Evolutionary conservation across 2,113 vertebrate genomes (phyloP).

Genomic region (Petrocephalus microphthalmus): DNA sequence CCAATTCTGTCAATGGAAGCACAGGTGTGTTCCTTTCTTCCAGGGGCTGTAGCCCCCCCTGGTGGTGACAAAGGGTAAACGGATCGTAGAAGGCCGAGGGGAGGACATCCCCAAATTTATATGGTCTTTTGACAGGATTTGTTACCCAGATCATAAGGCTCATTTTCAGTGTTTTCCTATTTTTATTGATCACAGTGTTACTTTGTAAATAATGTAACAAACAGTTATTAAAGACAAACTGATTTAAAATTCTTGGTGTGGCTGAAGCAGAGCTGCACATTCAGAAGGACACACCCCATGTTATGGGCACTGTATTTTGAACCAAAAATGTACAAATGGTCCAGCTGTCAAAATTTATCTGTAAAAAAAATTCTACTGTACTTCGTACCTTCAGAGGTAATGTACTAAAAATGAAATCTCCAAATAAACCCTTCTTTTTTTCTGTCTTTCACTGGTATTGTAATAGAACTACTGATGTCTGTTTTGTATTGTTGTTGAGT

Average conservation of each 20-base stretch:
- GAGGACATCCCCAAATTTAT: neutral
- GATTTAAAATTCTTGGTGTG: constrained; percentile 53
- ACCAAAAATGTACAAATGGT: constrained; percentile 61
- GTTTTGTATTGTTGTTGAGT: constrained; percentile 82
- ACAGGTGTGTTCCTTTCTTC: neutral
- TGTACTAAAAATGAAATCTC: constrained; percentile 55
- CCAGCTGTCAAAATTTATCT: constrained; percentile 61
- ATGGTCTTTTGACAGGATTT: neutral
- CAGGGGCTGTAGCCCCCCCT: constrained; percentile 4
- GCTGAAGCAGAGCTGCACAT: constrained; percentile 47
- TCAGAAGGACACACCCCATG: constrained; percentile 46
- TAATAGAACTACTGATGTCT: constrained; percentile 76
- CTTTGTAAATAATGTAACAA: constrained; percentile 65
- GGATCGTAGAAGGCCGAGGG: neutral
- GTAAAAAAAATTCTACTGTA: constrained; percentile 57
- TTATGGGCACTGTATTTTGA: constrained; percentile 66
- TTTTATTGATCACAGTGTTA: constrained; percentile 62
- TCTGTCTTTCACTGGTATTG: constrained; percentile 70
- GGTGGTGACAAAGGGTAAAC: neutral
- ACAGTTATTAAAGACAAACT: constrained; percentile 46
- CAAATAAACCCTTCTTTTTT: constrained; percentile 50
- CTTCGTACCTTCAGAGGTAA: constrained; percentile 65
- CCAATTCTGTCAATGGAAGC: constrained; percentile 56
- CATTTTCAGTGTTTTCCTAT: constrained; percentile 62
- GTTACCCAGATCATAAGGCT: constrained; percentile 38